Evolutionary conservation across 2,888 invertebrate genomes (phyloP).

Genomic region (Lithophane socia): DNA sequence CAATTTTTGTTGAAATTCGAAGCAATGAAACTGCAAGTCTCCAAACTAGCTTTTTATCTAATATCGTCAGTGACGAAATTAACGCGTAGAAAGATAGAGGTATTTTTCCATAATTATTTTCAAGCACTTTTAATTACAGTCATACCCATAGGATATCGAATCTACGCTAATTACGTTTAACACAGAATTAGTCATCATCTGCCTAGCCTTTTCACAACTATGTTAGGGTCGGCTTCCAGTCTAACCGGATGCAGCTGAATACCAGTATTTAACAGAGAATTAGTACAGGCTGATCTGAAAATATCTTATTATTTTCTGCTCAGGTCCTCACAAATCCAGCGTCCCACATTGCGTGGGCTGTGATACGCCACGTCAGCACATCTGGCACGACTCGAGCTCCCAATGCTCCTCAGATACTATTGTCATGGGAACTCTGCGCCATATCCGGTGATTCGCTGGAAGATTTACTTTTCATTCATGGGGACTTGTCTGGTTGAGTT

Average conservation of each 20-base stretch:
- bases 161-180: not conserved
- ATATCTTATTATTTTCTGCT: not conserved
- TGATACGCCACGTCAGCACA: constrained; percentile 79
- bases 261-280: not conserved
- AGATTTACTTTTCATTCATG: constrained; percentile 52
- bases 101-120: not conserved
- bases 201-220: no score
- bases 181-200: not conserved
- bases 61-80: no score
- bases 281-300: not conserved
- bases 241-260: no score
- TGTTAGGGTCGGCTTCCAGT: no score
- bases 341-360: constrained; percentile 76
- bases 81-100: no score
- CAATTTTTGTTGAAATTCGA: not conserved
- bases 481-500: constrained; percentile 8
- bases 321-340: constrained; percentile 32
- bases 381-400: constrained; percentile 79
- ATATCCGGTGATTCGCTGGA: constrained; percentile 74
- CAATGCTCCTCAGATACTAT: constrained; percentile 80
- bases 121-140: not conserved
- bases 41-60: not conserved
- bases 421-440: constrained; percentile 83
- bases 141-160: no score
- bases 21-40: not conserved